Conservation (phyloP, 2,888 invertebrate species). For the Gasteruption jaculator region DNA sequence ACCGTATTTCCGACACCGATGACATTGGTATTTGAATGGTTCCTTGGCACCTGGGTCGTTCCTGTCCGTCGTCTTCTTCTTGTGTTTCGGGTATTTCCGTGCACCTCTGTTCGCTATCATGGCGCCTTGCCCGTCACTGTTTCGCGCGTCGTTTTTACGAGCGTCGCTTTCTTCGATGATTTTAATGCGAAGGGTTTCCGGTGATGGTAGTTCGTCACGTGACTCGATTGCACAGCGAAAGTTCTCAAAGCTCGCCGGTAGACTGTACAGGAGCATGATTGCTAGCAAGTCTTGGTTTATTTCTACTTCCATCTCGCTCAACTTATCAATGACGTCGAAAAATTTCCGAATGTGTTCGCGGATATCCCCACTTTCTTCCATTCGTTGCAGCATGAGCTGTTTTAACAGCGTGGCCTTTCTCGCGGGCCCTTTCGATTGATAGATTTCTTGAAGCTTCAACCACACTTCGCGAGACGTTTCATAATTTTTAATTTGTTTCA, state of each 20-base stretch:
- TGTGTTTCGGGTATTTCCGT: not conserved
- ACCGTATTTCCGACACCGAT: too few species aligned
- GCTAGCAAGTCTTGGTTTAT: slow-evolving; percentile 14
- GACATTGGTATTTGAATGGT: too few species aligned
- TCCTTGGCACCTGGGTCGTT: not conserved
- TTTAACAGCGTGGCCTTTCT: slow-evolving; percentile 11
- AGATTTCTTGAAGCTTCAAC: slow-evolving; percentile 9
- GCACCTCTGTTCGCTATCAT: not conserved
- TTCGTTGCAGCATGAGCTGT: slow-evolving; percentile 7
- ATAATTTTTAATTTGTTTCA: slow-evolving; percentile 12
- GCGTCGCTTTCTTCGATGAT: slow-evolving; percentile 16
- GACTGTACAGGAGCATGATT: slow-evolving; percentile 12
- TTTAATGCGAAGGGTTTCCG: slow-evolving; percentile 15
- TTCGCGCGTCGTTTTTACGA: slow-evolving; percentile 2
- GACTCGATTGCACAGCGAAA: slow-evolving; percentile 16
- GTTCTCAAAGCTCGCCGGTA: slow-evolving; percentile 13
- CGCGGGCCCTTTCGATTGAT: slow-evolving; percentile 11
- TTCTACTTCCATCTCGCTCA: slow-evolving; percentile 12
- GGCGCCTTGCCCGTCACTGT: not conserved
- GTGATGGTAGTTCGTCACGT: slow-evolving; percentile 14
- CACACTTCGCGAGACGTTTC: slow-evolving; percentile 8
- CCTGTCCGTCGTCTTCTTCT: not conserved
- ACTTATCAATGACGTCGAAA: slow-evolving; percentile 14
- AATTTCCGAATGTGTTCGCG: slow-evolving; percentile 13
- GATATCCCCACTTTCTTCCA: slow-evolving; percentile 11